Evolutionary conservation across 2,797 vertebrate species (phyloP).

Genomic region (Micromesistius poutassou): DNA sequence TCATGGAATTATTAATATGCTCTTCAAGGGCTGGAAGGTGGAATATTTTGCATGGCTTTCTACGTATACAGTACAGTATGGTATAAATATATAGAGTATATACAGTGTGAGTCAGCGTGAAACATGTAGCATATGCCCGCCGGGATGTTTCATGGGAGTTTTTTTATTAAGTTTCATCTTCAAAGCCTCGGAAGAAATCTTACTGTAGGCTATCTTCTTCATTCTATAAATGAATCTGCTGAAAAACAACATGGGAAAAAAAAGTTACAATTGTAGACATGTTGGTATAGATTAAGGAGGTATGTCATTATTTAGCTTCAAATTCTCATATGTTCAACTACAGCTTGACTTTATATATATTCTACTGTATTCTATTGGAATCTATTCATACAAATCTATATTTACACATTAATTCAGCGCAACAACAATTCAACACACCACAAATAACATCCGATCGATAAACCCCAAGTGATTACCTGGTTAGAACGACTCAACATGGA

Average conservation of each 20-base stretch:
- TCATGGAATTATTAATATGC: conserved; percentile 13
- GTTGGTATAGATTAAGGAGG: no score
- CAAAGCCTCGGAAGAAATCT: no score
- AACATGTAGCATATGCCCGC: no score
- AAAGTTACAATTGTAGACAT: no score
- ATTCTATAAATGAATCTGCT: no score
- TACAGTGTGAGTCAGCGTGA: neutral
- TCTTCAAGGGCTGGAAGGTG: neutral
- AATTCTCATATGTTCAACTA: neutral
- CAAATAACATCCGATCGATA: neutral
- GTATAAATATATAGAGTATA: neutral
- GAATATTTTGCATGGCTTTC: conserved; percentile 7
- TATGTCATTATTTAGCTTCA: neutral
- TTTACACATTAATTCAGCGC: neutral
- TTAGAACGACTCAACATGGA: neutral
- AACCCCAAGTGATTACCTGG: neutral
- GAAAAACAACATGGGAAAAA: no score
- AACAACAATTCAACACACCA: neutral
- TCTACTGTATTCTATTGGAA: neutral
- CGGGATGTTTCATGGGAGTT: no score
- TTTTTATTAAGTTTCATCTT: no score
- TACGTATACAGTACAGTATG: neutral
- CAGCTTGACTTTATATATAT: neutral
- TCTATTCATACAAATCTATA: neutral
- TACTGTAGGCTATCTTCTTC: no score